phyloP scores from a whole-genome alignment of 2,113 vertebrate genomes.

The Jaculus jaculus region DNA sequence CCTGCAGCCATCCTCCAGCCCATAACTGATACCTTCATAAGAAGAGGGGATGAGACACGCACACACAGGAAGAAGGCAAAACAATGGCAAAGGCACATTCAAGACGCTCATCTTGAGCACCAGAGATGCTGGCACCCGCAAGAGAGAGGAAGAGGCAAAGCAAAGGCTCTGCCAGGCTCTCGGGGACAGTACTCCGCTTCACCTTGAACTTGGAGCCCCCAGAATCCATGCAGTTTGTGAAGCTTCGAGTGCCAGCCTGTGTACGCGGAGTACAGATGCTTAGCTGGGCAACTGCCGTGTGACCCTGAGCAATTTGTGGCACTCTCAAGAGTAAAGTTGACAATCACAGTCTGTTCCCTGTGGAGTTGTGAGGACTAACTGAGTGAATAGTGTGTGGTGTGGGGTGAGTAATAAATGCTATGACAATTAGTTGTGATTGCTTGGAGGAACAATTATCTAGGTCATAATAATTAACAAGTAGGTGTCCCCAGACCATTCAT shows the following conservation, averaged over 20 bases:
- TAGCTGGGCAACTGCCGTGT: neutral
- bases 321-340: neutral
- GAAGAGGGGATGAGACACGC: neutral
- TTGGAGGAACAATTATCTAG: no score
- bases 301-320: no score
- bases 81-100: accelerated
- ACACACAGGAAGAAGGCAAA: accelerated
- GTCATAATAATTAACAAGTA: no score
- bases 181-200: accelerated
- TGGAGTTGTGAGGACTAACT: neutral
- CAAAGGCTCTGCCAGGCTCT: neutral
- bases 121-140: accelerated
- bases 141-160: neutral
- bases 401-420: neutral
- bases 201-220: neutral
- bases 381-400: neutral
- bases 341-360: neutral
- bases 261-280: neutral
- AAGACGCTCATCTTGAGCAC: accelerated
- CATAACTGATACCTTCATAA: neutral
- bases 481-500: no score
- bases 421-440: neutral
- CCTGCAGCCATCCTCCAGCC: no score
- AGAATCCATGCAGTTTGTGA: neutral
- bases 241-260: neutral